phyloP scores from a whole-genome alignment of 23 tunicate species.

The Halocynthia roretzi region DNA sequence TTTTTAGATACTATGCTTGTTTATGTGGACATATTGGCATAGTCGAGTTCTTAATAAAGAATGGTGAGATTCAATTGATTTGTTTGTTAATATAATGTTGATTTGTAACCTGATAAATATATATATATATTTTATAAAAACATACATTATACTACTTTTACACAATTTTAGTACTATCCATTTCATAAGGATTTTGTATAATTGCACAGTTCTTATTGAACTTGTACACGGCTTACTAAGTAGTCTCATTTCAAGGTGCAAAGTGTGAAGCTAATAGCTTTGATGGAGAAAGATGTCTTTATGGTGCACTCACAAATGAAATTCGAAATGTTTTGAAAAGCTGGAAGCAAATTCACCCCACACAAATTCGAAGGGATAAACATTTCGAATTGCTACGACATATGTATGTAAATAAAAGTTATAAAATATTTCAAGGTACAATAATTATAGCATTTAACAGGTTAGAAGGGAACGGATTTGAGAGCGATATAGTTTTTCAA shows the following conservation, averaged over 20 bases:
- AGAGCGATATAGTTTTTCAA: conserved; percentile 22
- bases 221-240: too few species aligned
- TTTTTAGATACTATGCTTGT: conserved; percentile 37
- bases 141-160: too few species aligned
- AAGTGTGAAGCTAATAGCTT: conserved; percentile 54
- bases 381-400: conserved; percentile 39
- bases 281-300: conserved; percentile 73
- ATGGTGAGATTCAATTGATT: conserved; percentile 20
- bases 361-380: conserved; percentile 21
- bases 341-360: conserved; percentile 50
- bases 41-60: conserved; percentile 44
- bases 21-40: conserved; percentile 42
- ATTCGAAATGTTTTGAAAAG: conserved; percentile 32
- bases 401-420: not conserved
- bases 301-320: conserved; percentile 70
- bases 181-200: too few species aligned
- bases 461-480: not conserved
- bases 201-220: too few species aligned
- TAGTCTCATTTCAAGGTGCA: conserved; percentile 9
- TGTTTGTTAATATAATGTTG: not conserved
- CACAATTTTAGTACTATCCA: too few species aligned
- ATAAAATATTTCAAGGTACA: too few species aligned
- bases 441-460: not conserved
- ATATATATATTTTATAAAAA: too few species aligned
- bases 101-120: not conserved